Evolutionary conservation across 2,888 invertebrate genomes (phyloP).

Genomic region (Mycalesis mineus): DNA sequence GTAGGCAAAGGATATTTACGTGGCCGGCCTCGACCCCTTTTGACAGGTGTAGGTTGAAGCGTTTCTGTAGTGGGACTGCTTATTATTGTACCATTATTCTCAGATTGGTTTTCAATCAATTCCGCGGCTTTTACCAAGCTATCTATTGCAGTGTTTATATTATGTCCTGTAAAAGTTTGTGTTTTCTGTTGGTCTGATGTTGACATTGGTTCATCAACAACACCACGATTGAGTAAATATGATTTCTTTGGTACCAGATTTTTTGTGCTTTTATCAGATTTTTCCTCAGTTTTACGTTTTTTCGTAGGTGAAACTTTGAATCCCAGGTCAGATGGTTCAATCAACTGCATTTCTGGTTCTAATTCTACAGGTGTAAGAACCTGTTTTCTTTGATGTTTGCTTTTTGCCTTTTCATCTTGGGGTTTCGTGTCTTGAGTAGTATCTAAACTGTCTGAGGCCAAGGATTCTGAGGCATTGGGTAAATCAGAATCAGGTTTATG

Average conservation of each 20-base stretch:
- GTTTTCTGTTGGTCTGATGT: slow-evolving; percentile 36
- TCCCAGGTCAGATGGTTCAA: slow-evolving; percentile 61
- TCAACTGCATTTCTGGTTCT: slow-evolving; percentile 65
- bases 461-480: slow-evolving; percentile 48
- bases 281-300: slow-evolving; percentile 60
- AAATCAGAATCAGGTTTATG: slow-evolving; percentile 38
- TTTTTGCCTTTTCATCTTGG: slow-evolving; percentile 58
- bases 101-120: slow-evolving; percentile 62
- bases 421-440: slow-evolving; percentile 44
- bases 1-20: slow-evolving; percentile 66
- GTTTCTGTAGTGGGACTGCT: slow-evolving; percentile 35
- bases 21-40: slow-evolving; percentile 68
- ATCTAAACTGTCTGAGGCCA: slow-evolving; percentile 55
- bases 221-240: slow-evolving; percentile 56
- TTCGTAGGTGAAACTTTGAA: slow-evolving; percentile 60
- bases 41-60: slow-evolving; percentile 52
- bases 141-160: slow-evolving; percentile 63
- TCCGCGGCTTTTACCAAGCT: slow-evolving; percentile 71
- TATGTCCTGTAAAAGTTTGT: slow-evolving; percentile 36
- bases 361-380: slow-evolving; percentile 68
- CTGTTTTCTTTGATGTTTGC: slow-evolving; percentile 72
- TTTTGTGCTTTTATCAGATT: slow-evolving; percentile 50
- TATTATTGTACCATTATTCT: slow-evolving; percentile 39
- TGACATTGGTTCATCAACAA: slow-evolving; percentile 37
- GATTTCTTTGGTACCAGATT: slow-evolving; percentile 62